phyloP scores from a whole-genome alignment of 2,113 vertebrate species.

The Cyprinus carpio region DNA sequence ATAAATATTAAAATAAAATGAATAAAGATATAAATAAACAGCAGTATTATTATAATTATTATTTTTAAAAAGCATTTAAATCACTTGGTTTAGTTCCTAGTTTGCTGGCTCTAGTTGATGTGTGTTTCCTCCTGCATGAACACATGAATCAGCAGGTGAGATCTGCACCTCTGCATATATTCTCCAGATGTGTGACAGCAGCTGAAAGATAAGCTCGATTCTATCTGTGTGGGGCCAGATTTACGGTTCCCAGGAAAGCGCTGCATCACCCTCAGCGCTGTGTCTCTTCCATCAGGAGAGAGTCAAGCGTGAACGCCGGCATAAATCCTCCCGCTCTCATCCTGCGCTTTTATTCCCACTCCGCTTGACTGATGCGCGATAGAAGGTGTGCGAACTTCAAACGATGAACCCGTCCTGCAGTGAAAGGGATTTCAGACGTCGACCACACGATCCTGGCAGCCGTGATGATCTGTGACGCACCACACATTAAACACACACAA shows the following conservation, averaged over 20 bases:
- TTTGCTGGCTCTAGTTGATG: not conserved
- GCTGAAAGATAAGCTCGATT: constrained; percentile 72
- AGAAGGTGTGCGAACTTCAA: not conserved
- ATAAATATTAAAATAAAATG: too few relatives aligned
- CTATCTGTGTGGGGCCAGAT: constrained; percentile 65
- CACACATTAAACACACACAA: constrained; percentile 51
- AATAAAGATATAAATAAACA: too few relatives aligned
- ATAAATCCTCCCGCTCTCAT: constrained; percentile 61
- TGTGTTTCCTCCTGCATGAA: too few relatives aligned
- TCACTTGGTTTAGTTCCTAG: too few relatives aligned
- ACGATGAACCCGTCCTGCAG: not conserved
- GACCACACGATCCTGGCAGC: constrained; percentile 24
- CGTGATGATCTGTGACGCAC: constrained; percentile 73
- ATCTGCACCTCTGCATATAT: constrained; percentile 19
- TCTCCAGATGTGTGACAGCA: constrained; percentile 60
- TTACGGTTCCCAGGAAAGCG: constrained; percentile 69
- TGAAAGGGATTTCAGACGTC: constrained; percentile 40
- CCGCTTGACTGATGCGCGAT: not conserved
- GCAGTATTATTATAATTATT: not conserved
- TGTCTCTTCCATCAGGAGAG: constrained; percentile 67
- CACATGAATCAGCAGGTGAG: not conserved
- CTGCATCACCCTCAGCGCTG: constrained; percentile 64
- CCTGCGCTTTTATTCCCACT: constrained; percentile 19
- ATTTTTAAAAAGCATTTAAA: not conserved
- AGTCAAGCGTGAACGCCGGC: constrained; percentile 69